Base-by-base conservation (phyloP, 2,797 vertebrate genomes). In the Anguilla marmorata region DNA sequence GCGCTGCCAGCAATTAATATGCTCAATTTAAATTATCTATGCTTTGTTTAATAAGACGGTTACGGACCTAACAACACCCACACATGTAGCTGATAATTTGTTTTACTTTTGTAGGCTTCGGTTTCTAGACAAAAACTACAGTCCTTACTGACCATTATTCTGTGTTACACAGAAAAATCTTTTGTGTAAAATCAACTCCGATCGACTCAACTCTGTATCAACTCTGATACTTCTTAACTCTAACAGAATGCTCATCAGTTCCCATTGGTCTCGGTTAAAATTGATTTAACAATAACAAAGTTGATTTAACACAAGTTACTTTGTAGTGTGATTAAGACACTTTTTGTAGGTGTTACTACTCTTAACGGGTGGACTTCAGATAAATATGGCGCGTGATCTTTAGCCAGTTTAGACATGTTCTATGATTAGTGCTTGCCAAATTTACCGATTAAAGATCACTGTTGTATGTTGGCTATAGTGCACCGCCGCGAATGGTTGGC, bases 391-490 rank as follows among this genome's bases (percentile, higher is more conserved):
- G 9, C 7, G 63, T 7, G 4, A 69, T 14, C n/a, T 69, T 69
- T 24, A 69, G 63, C 94, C 92, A 92, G 93, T 92, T 92, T 93
- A 96, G 95, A 93, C 92, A 92, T 95, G 96, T 93, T 96, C 97
- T 96, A 97, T 94, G 95, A 96, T 96, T 94, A 96, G 95, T 95
- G 96, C 96, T 96, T 96, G 93, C 95, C 97, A 96, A 96, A 95
- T 94, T 90, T 74, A 90, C 91, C 90, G 93, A 96, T 96, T 97
- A 97, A 97, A 97, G 95, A 94, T 97, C 96, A 96, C 95, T 95
- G 21, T 94, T 95, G 96, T 96, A 96, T 95, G 95, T 94, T 9
- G n/a, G 95, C 88, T 3, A 76, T 52, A 85, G 90, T 95, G 93
- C 95, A 94, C 94, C 16, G n/a, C 21, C 94, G 91, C 91, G 89